Conservation (phyloP, 1,140 invertebrate species). For the Euglossa dilemma region DNA sequence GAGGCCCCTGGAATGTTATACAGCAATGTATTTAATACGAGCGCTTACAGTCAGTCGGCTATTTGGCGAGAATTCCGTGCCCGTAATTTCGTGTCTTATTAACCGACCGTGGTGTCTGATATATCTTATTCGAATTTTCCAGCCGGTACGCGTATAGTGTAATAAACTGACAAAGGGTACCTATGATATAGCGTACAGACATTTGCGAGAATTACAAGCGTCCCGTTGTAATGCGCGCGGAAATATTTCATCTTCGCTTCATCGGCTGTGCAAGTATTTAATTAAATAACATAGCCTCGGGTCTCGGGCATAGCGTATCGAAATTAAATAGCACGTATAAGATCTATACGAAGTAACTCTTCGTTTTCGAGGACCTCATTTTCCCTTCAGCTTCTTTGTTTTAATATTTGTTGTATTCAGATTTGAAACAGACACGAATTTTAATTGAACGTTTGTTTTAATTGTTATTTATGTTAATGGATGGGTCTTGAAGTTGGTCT, state of each 20-base stretch:
- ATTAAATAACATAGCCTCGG: constrained; percentile 25
- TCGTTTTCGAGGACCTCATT: background rate
- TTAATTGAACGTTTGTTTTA: too few species aligned
- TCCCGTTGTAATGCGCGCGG: background rate
- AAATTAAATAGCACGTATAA: background rate
- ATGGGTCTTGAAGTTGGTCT: too few species aligned
- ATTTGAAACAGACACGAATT: too few species aligned
- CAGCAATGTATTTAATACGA: constrained; percentile 62
- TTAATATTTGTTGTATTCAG: too few species aligned
- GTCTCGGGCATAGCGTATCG: background rate
- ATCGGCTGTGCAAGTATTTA: constrained; percentile 27
- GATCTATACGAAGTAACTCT: background rate
- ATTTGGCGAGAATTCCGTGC: constrained; percentile 56
- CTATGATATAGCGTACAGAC: constrained; percentile 6
- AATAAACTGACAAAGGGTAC: constrained; percentile 33
- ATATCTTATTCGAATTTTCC: constrained; percentile 55
- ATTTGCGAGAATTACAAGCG: constrained; percentile 11
- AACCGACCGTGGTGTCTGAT: constrained; percentile 43
- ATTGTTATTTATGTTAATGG: too few species aligned
- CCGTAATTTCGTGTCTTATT: constrained; percentile 68
- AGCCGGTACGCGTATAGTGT: background rate
- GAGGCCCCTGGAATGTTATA: constrained; percentile 41
- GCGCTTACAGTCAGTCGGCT: constrained; percentile 49
- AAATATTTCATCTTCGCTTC: constrained; percentile 36
- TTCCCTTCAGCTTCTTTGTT: background rate